A percentile compares a stretch with the other conserved stretches of the same genome.
Conservation (phyloP, 1,140 invertebrate genomes). For the Drosophila rufa region DNA sequence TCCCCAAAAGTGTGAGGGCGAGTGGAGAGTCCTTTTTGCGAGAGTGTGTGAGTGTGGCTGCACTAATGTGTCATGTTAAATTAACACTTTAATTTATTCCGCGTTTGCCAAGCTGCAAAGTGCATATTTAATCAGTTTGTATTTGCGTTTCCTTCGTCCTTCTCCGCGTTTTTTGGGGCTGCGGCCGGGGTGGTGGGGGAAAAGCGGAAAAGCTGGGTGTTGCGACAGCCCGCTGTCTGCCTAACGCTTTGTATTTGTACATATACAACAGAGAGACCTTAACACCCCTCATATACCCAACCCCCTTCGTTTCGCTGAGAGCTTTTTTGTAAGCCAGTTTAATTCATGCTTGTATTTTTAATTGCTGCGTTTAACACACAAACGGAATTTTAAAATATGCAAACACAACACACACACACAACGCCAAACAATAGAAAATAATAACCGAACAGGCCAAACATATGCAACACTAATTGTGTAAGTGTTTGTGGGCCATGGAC, state of each 20-base stretch:
- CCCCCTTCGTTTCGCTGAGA: conserved; percentile 22
- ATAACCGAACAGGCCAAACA: conserved; percentile 32
- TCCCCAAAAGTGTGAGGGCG: conserved; percentile 21
- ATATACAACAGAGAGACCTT: conserved; percentile 22
- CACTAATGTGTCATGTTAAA: conserved; percentile 85
- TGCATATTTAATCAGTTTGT: conserved; percentile 84
- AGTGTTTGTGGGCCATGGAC: conserved; percentile 5
- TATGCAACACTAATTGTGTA: conserved; percentile 20
- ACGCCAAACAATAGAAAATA: conserved; percentile 60
- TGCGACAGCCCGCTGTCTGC: conserved; percentile 18
- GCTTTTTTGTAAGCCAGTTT: conserved; percentile 72
- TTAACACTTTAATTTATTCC: conserved; percentile 85
- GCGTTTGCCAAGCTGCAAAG: conserved; percentile 81
- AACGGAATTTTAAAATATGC: conserved; percentile 73
- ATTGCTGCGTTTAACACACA: conserved; percentile 77
- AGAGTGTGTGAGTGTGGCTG: conserved; percentile 49
- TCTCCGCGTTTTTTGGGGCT: conserved; percentile 37
- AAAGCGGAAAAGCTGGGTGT: conserved; percentile 4
- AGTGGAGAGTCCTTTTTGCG: conserved; percentile 2
- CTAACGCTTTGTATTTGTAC: conserved; percentile 39
- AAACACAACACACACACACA: conserved; percentile 61
- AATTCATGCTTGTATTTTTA: conserved; percentile 81
- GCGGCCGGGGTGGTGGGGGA: not conserved
- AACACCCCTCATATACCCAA: not conserved
- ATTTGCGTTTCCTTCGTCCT: conserved; percentile 68